Conservation (phyloP, 2,888 invertebrate genomes). For the Kuschelorhynchus macadamiae region DNA sequence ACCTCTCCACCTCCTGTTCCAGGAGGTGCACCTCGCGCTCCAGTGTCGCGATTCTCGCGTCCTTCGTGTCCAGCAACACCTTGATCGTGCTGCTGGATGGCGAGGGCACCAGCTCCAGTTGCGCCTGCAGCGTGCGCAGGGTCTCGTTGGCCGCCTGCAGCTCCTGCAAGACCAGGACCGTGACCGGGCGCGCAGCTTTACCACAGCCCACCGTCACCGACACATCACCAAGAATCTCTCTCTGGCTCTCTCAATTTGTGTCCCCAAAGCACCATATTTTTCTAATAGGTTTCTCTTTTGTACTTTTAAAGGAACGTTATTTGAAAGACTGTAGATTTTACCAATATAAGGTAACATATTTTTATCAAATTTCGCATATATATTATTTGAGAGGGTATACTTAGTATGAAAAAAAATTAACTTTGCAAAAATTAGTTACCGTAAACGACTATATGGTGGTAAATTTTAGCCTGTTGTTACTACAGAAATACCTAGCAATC, state of each 20-base stretch:
- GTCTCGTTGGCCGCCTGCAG: conserved; percentile 88
- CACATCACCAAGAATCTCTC: conserved; percentile 61
- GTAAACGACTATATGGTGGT: no score
- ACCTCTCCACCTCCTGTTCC: conserved; percentile 81
- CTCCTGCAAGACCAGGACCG: conserved; percentile 74
- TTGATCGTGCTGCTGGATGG: conserved; percentile 80
- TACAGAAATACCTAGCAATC: no score
- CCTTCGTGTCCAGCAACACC: conserved; percentile 87
- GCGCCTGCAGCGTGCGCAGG: conserved; percentile 85
- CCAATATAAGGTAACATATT: no score
- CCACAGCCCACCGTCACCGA: conserved; percentile 60
- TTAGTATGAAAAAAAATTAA: no score
- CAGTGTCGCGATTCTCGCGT: conserved; percentile 88
- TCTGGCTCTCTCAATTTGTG: conserved; percentile 23
- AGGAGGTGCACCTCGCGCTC: conserved; percentile 87
- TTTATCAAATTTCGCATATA: no score
- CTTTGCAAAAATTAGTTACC: no score
- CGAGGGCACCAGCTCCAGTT: conserved; percentile 82
- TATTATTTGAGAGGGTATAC: no score
- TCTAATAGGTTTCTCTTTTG: not conserved
- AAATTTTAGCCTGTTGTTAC: no score
- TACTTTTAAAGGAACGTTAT: no score
- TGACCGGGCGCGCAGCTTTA: conserved; percentile 60
- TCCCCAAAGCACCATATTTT: conserved; percentile 14
- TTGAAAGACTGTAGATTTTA: no score